Base-by-base conservation (phyloP, 2,113 vertebrate species). In the Shinisaurus crocodilurus region DNA sequence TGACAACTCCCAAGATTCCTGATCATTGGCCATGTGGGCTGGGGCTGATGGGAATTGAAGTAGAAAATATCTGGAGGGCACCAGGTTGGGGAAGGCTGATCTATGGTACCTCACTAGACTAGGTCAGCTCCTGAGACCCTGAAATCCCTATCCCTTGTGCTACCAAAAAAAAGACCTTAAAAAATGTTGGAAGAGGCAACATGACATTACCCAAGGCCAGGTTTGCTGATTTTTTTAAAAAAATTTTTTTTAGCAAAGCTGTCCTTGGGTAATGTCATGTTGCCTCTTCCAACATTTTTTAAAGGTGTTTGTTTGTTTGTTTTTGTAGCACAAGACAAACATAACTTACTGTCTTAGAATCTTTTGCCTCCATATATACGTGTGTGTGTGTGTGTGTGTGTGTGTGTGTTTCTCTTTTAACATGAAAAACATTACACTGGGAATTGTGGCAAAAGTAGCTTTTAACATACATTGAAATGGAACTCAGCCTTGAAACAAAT, bases 321-420 rank as follows among this genome's bases (percentile, higher is more conserved):
- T 72, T 72, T 72, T 72, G 34, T n/a, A 72, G 70, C 32, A n/a
- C 25, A 72, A 72, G 70, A n/a, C 3, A 72, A 72, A 27, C 10
- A 16, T n/a, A 82, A 60, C 23, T 40, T 37, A 50, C 6, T 63
- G 29, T 29, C 32, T 29, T 6, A 6, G 76, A 76, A 89, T 60
- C 43, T 94, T 69, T 80, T 13, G 81, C 91, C 88, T 5, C 72
- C 23, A 72, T 3, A n/a, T 84, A 57, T 54, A 54, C 54, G 13
- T 54, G 54, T 54, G n/a, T n/a, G n/a, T n/a, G n/a, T n/a, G n/a
- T n/a, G n/a, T n/a, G n/a, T n/a, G n/a, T n/a, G n/a, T n/a, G n/a
- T n/a, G n/a, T n/a, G n/a, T n/a, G 54, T 74, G 45, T 40, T 34
- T 12, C n/a, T 81, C 0, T 37, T 76, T 65, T 80, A 25, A 0